Evolutionary conservation across 2,113 vertebrate species (phyloP).

Genomic region (Stomatorhinus ivindoensis): DNA sequence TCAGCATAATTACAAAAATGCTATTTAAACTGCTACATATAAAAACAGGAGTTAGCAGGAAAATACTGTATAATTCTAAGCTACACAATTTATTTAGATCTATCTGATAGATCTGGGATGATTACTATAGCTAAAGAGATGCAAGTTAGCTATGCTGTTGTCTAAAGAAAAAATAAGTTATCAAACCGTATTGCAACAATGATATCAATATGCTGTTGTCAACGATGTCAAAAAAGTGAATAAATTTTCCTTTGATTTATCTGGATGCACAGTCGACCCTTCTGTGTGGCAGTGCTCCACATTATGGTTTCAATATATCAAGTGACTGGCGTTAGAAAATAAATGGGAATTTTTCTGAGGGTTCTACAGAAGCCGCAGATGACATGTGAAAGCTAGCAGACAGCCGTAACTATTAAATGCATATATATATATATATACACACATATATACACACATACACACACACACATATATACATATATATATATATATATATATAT

Average conservation of each 20-base stretch:
- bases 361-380: background rate
- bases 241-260: background rate
- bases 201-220: background rate
- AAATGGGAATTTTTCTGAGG: background rate
- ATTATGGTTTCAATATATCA: background rate
- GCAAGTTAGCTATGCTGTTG: background rate
- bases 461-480: no score
- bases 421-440: no score
- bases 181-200: background rate
- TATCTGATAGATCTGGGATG: background rate
- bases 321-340: background rate
- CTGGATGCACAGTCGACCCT: background rate
- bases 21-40: background rate
- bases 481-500: no score
- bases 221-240: background rate
- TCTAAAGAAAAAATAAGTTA: background rate
- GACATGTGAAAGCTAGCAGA: background rate
- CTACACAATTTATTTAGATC: background rate
- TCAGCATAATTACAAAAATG: background rate
- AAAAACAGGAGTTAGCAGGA: background rate
- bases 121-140: background rate
- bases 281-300: background rate
- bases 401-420: background rate
- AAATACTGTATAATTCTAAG: background rate
- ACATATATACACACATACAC: no score